These are phyloP conservation scores for Tenthredo amoena DNA, from an alignment of 2,888 invertebrate genomes.

Conservation along the genomic window DNA sequence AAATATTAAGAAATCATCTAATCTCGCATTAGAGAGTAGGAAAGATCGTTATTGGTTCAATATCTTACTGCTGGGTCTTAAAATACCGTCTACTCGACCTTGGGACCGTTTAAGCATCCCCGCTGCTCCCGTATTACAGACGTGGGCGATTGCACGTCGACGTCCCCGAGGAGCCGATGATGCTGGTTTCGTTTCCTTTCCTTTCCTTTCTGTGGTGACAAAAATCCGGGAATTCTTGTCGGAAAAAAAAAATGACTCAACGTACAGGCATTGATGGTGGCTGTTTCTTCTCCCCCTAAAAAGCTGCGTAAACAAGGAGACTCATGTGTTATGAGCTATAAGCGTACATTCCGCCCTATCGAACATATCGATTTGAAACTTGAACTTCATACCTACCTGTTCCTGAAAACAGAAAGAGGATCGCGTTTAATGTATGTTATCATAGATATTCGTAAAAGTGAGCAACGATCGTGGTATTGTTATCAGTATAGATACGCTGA, in stretches of 20 bases:
- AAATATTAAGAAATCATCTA: background rate
- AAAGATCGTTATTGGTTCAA: constrained; percentile 2
- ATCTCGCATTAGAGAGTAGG: background rate
- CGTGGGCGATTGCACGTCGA: constrained; percentile 34
- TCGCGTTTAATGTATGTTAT: background rate
- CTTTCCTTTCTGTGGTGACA: background rate
- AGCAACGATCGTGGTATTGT: background rate
- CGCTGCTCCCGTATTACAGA: background rate
- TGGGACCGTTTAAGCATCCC: background rate
- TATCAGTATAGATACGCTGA: constrained; percentile 14
- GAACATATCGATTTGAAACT: background rate
- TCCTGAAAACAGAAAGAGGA: background rate
- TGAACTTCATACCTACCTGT: background rate
- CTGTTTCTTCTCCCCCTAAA: background rate
- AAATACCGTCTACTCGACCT: constrained; percentile 34
- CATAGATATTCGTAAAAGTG: background rate
- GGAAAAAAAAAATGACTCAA: background rate
- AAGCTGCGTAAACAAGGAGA: background rate
- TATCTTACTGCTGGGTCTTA: constrained; percentile 12
- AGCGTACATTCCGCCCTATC: background rate
- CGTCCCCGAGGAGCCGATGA: background rate
- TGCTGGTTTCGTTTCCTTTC: background rate
- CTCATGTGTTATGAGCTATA: background rate
- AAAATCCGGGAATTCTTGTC: background rate
- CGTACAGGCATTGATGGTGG: background rate